These are phyloP conservation scores for Orcinus orca DNA, from an alignment of 2,113 vertebrate species.

Conservation along the genomic window DNA sequence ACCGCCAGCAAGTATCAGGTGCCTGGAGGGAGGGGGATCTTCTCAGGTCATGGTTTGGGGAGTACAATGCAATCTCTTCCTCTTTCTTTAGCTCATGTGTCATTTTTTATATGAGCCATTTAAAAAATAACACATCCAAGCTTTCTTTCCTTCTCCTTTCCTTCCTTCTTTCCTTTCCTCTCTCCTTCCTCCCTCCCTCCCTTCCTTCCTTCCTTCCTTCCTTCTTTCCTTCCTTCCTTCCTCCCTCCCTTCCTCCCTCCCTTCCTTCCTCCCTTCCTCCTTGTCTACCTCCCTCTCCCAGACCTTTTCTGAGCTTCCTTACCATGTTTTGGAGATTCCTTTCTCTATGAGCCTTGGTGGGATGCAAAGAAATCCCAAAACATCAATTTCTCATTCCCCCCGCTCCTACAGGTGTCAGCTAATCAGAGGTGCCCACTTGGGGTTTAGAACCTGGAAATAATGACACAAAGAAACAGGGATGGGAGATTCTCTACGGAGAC, in stretches of 20 bases:
- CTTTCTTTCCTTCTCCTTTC: background rate
- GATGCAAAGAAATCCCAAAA: background rate
- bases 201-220: background rate
- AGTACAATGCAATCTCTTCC: background rate
- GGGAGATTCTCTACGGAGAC: background rate
- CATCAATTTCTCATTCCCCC: background rate
- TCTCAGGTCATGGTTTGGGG: background rate
- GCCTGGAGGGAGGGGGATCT: background rate
- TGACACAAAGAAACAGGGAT: background rate
- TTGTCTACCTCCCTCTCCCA: accelerated
- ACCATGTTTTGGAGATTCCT: background rate
- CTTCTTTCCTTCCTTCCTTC: accelerated
- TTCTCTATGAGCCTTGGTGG: background rate
- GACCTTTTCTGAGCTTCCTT: background rate
- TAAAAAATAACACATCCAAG: background rate
- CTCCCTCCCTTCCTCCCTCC: background rate
- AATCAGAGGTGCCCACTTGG: background rate
- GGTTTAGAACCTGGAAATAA: background rate
- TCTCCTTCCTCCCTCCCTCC: too few relatives aligned
- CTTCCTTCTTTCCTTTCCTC: background rate
- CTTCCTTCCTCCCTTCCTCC: background rate
- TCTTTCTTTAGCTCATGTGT: background rate
- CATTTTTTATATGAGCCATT: background rate
- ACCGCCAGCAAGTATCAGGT: background rate
- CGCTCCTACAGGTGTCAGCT: background rate